Evolutionary conservation across 2,113 vertebrate species (phyloP).

Genomic region (Dromaius novaehollandiae): DNA sequence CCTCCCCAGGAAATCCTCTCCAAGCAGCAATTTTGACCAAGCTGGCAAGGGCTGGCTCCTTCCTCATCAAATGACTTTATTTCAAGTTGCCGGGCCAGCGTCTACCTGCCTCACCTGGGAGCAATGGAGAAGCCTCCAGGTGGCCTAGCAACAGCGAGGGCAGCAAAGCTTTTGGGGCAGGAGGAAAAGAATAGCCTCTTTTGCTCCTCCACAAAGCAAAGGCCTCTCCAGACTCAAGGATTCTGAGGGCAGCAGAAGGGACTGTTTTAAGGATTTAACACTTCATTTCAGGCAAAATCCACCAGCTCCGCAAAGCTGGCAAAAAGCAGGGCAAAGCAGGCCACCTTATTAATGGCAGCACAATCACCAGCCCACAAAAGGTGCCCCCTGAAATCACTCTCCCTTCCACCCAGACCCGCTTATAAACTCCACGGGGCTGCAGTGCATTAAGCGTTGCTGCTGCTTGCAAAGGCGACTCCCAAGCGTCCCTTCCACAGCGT

Average conservation of each 20-base stretch:
- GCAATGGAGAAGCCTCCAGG: neutral
- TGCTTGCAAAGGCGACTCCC: neutral
- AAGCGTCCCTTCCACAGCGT: neutral
- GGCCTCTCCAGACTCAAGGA: neutral
- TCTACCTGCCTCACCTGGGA: neutral
- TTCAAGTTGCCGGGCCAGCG: neutral
- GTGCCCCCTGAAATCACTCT: neutral
- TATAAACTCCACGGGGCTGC: neutral
- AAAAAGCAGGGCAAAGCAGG: neutral
- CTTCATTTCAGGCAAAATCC: neutral
- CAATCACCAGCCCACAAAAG: no score
- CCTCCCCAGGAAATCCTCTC: neutral
- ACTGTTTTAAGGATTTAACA: neutral
- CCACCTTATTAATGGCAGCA: neutral
- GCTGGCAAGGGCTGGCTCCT: neutral
- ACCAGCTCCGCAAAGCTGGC: neutral
- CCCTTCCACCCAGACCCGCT: neutral
- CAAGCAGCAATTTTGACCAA: neutral
- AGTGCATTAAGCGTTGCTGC: no score
- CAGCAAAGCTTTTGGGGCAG: neutral
- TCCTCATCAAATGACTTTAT: neutral
- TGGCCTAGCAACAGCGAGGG: neutral
- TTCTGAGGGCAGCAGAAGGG: neutral
- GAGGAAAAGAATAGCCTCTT: no score
- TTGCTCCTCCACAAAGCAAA: no score